Conservation (phyloP, 2,797 vertebrate genomes). For the Acanthurus leucopareius region DNA sequence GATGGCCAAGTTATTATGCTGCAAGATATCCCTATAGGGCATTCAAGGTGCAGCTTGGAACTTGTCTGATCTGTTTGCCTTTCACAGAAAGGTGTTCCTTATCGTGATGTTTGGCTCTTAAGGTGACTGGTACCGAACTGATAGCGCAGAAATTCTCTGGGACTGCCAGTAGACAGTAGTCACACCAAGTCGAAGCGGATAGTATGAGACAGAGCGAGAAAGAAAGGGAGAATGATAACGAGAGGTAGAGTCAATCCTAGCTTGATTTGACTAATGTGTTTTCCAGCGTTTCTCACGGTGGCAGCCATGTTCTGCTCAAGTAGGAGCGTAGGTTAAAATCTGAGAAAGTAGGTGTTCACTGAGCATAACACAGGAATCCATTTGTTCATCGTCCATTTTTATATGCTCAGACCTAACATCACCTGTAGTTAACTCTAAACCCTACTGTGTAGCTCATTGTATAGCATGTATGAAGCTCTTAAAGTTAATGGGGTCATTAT, state of each 20-base stretch:
- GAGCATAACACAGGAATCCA: conserved; percentile 13
- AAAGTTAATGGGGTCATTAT: conserved; percentile 74
- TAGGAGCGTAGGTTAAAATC: conserved; percentile 43
- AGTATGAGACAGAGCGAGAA: conserved; percentile 30
- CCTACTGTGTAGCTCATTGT: conserved; percentile 45
- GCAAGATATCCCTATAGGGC: conserved; percentile 75
- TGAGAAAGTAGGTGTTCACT: conserved; percentile 18
- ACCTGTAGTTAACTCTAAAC: conserved; percentile 45
- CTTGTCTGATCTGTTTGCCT: conserved; percentile 82
- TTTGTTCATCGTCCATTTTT: conserved; percentile 34
- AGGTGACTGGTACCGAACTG: conserved; percentile 72
- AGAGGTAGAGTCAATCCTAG: conserved; percentile 40
- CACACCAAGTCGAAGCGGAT: conserved; percentile 38
- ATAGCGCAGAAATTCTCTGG: conserved; percentile 63
- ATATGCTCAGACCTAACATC: conserved; percentile 31
- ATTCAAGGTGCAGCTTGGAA: conserved; percentile 77
- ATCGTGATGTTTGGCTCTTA: conserved; percentile 69
- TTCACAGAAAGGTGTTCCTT: conserved; percentile 75
- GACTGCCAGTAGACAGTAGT: conserved; percentile 59
- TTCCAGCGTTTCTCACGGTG: conserved; percentile 37
- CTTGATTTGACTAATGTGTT: conserved; percentile 58
- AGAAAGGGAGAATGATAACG: conserved; percentile 12
- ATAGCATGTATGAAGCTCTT: conserved; percentile 47
- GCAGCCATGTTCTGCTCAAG: conserved; percentile 40
- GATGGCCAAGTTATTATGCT: conserved; percentile 76